Percentiles rank a stretch among this genome's conserved stretches.
These are phyloP conservation scores for Notarius lentiginosus DNA, from an alignment of 2,113 vertebrate genomes.

Conservation along the genomic window DNA sequence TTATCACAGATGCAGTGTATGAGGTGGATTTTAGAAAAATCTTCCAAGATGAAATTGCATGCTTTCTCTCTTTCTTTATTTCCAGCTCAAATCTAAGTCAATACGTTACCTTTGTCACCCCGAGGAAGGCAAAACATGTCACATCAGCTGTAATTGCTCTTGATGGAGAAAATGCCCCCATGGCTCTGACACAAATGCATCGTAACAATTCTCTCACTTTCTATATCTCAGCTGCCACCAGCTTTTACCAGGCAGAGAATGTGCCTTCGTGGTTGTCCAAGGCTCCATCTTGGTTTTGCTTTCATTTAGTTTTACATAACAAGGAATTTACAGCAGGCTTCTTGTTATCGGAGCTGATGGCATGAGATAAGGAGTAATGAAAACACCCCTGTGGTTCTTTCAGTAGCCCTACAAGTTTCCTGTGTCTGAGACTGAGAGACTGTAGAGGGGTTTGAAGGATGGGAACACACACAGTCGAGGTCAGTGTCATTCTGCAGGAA, in stretches of 20 bases:
- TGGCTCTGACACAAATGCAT: constrained; percentile 67
- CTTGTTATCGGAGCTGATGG: constrained; percentile 40
- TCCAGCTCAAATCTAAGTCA: constrained; percentile 64
- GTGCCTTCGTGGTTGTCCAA: constrained; percentile 46
- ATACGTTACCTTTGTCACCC: constrained; percentile 71
- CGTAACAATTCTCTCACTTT: constrained; percentile 58
- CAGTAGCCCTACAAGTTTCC: constrained; percentile 12
- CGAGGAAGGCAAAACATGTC: constrained; percentile 66
- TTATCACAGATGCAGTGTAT: constrained; percentile 58
- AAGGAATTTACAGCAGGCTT: constrained; percentile 39
- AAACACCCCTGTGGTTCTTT: constrained; percentile 40
- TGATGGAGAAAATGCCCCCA: constrained; percentile 65
- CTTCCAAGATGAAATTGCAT: constrained; percentile 56
- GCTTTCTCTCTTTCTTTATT: constrained; percentile 50
- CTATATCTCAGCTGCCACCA: constrained; percentile 57
- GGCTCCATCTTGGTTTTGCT: constrained; percentile 42
- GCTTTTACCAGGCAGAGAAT: constrained; percentile 65
- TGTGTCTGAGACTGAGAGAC: constrained; percentile 52
- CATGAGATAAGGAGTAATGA: constrained; percentile 55
- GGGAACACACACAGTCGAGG: constrained; percentile 53
- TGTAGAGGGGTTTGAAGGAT: constrained; percentile 48
- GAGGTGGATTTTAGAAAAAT: constrained; percentile 59
- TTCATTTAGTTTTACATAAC: constrained; percentile 54
- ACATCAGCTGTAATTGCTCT: constrained; percentile 71
- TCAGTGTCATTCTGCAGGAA: constrained; percentile 59